Evolutionary conservation across 2,888 invertebrate species (phyloP).

Genomic region (Bombylius discolor): DNA sequence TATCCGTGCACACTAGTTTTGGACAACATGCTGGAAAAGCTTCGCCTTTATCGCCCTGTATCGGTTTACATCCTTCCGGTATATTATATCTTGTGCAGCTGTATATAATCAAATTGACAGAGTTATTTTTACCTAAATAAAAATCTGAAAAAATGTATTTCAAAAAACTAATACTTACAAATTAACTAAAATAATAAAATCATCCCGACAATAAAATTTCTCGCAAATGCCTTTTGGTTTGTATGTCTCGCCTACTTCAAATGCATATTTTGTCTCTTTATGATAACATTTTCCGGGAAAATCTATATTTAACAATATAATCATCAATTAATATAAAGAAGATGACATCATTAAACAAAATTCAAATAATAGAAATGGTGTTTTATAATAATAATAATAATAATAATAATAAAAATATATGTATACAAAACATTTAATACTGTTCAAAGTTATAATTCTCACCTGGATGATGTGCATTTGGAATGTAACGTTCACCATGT

Average conservation of each 20-base stretch:
- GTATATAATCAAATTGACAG: not conserved
- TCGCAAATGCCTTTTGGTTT: slow-evolving; percentile 6
- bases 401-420: no score
- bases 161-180: not conserved
- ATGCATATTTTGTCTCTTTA: slow-evolving; percentile 6
- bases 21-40: slow-evolving; percentile 7
- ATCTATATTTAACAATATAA: slow-evolving; percentile 1
- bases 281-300: slow-evolving; percentile 8
- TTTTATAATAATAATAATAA: no score
- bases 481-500: slow-evolving; percentile 2
- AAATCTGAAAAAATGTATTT: no score
- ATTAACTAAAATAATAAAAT: slow-evolving; percentile 8
- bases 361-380: no score
- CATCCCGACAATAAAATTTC: slow-evolving; percentile 7
- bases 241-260: slow-evolving; percentile 6
- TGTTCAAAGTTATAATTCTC: not conserved
- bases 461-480: slow-evolving; percentile 11
- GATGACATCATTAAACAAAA: no score
- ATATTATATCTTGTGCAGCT: slow-evolving; percentile 7
- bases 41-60: not conserved
- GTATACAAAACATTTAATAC: no score
- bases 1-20: slow-evolving; percentile 4
- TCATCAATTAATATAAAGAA: no score
- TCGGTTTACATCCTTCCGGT: slow-evolving; percentile 5
- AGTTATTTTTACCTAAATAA: no score